Evolutionary conservation across 2,888 invertebrate genomes (phyloP).

Genomic region (Serripes groenlandicus): DNA sequence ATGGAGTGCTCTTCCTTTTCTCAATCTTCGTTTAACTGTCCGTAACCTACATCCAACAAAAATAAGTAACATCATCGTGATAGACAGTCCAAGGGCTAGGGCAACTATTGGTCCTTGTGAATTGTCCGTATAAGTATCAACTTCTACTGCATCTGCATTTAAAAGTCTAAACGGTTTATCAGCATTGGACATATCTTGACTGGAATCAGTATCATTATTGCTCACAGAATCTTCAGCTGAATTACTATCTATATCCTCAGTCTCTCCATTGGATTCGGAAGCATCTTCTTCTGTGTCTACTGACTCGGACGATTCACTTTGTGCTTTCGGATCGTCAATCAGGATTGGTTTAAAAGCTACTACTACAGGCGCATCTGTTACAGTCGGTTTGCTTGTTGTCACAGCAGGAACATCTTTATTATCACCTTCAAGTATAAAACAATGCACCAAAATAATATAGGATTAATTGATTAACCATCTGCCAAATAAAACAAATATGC

Average conservation of each 20-base stretch:
- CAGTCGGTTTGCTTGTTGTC: not conserved
- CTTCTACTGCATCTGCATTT: conserved; percentile 47
- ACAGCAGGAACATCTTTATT: not conserved
- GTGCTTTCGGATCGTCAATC: not conserved
- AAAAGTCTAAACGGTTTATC: conserved; percentile 55
- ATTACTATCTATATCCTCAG: conserved; percentile 6
- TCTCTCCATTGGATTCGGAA: not conserved
- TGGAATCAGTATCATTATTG: conserved; percentile 10
- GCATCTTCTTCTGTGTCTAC: conserved; percentile 5
- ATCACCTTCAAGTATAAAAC: not conserved
- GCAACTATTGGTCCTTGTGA: conserved; percentile 84
- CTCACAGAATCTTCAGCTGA: conserved; percentile 28
- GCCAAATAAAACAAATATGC: too few relatives aligned
- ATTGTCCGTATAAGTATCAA: conserved; percentile 74
- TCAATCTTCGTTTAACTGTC: conserved; percentile 90
- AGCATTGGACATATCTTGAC: conserved; percentile 18
- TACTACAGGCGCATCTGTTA: conserved; percentile 1
- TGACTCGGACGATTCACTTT: not conserved
- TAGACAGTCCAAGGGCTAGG: conserved; percentile 89
- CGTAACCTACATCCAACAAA: conserved; percentile 94
- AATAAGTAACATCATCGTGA: conserved; percentile 93
- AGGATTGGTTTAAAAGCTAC: not conserved
- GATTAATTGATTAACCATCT: not conserved
- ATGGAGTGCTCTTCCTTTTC: conserved; percentile 92
- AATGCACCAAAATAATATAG: too few relatives aligned